These are phyloP conservation scores for Drosophila monieri DNA, from an alignment of 2,888 invertebrate genomes.

Conservation along the genomic window DNA sequence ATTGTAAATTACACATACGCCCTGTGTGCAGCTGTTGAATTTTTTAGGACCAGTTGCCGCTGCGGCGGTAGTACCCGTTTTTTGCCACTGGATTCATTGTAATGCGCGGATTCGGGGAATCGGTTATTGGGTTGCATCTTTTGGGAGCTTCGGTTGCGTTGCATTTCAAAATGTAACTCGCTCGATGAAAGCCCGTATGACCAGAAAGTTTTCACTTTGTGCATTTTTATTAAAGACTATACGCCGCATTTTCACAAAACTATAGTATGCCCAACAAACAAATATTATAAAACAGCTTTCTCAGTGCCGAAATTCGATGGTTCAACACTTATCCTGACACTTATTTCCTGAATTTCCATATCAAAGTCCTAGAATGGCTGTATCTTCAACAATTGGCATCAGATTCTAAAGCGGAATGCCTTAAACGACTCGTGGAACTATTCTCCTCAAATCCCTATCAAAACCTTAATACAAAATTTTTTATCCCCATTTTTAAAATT, in stretches of 20 bases:
- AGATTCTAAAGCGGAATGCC: too few species aligned
- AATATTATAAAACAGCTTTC: too few species aligned
- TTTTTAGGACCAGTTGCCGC: slow-evolving; percentile 51
- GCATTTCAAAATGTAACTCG: slow-evolving; percentile 53
- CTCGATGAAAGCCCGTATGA: slow-evolving; percentile 58
- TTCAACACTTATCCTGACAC: too few species aligned
- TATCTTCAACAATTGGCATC: too few species aligned
- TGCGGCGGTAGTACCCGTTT: slow-evolving; percentile 18
- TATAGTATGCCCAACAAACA: too few species aligned
- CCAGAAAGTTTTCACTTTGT: neutral
- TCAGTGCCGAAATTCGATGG: too few species aligned
- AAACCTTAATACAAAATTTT: too few species aligned
- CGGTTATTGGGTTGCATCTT: slow-evolving; percentile 58
- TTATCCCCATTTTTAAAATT: too few species aligned
- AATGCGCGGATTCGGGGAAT: slow-evolving; percentile 67
- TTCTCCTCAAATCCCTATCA: too few species aligned
- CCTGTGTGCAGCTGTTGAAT: slow-evolving; percentile 63
- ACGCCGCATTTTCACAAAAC: neutral
- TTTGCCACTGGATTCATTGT: slow-evolving; percentile 38
- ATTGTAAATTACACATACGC: slow-evolving; percentile 79
- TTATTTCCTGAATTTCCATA: too few species aligned
- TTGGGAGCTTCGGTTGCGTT: slow-evolving; percentile 36
- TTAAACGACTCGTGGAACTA: too few species aligned
- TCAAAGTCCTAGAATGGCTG: too few species aligned
- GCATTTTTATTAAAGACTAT: neutral